phyloP scores from a whole-genome alignment of 64 coral and sea anemone genomes.

The Catalaphyllia jardinei region DNA sequence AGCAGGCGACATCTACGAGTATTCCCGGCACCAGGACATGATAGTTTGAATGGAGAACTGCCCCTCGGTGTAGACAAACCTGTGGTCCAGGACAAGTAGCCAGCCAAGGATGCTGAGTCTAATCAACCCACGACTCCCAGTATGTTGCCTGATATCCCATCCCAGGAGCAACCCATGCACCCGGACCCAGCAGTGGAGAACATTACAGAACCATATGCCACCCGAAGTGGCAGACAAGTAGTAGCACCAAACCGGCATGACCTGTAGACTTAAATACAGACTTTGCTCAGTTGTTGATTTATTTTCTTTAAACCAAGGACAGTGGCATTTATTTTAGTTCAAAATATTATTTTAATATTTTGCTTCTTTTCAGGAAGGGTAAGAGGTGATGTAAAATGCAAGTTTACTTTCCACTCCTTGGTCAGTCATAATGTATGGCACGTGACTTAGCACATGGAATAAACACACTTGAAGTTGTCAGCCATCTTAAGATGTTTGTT shows the following conservation, averaged over 20 bases:
- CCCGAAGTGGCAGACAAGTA: neutral
- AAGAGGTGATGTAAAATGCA: neutral
- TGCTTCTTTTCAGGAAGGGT: neutral
- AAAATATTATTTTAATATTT: neutral
- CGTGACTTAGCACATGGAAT: too few relatives aligned
- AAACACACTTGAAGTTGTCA: too few relatives aligned
- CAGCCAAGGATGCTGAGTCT: neutral
- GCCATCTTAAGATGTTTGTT: too few relatives aligned
- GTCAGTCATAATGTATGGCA: too few relatives aligned
- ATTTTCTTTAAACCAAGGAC: neutral
- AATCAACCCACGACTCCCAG: neutral
- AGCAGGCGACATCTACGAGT: conserved; percentile 33
- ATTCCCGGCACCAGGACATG: neutral
- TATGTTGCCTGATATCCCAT: neutral
- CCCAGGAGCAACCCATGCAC: neutral
- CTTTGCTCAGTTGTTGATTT: neutral
- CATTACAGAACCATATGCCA: neutral
- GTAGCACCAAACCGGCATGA: neutral
- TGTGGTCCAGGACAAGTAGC: too few relatives aligned
- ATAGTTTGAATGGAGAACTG: neutral
- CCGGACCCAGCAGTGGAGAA: neutral
- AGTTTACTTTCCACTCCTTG: too few relatives aligned
- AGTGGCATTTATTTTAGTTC: neutral
- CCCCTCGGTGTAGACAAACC: neutral
- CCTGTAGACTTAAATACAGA: neutral